Evolutionary conservation across 2,113 vertebrate species (phyloP).

Genomic region (Malurus melanocephalus): DNA sequence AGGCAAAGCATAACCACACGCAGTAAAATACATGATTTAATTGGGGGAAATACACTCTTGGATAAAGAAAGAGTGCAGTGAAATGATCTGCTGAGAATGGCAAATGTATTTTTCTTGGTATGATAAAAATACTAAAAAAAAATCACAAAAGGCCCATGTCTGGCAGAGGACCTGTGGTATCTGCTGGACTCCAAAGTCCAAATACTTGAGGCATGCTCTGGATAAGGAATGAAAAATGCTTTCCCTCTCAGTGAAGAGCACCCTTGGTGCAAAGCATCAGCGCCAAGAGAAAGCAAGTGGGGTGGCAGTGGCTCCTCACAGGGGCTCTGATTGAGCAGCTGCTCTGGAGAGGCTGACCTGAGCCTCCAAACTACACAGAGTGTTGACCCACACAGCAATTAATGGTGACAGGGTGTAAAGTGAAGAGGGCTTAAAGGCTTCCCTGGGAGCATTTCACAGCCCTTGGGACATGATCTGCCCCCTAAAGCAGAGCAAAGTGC

Average conservation of each 20-base stretch:
- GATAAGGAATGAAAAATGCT: neutral
- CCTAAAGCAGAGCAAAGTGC: neutral
- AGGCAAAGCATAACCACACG: neutral
- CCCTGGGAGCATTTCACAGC: neutral
- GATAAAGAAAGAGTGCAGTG: neutral
- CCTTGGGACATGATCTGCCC: neutral
- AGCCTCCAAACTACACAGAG: neutral
- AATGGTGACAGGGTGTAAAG: fast-evolving
- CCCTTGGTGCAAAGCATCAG: neutral
- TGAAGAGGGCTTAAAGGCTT: neutral
- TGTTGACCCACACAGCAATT: fast-evolving
- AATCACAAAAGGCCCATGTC: neutral
- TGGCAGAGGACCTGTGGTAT: neutral
- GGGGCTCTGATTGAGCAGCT: neutral
- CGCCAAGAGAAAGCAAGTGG: neutral
- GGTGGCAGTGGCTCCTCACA: fast-evolving
- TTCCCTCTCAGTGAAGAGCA: neutral
- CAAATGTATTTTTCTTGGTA: neutral
- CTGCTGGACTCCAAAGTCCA: neutral
- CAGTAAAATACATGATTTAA: neutral
- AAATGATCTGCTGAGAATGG: neutral
- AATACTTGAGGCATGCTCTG: neutral
- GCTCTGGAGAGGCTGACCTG: neutral
- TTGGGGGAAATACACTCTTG: neutral
- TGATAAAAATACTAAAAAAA: neutral